phyloP scores from a whole-genome alignment of 2,888 invertebrate species.

The Leuctra nigra region DNA sequence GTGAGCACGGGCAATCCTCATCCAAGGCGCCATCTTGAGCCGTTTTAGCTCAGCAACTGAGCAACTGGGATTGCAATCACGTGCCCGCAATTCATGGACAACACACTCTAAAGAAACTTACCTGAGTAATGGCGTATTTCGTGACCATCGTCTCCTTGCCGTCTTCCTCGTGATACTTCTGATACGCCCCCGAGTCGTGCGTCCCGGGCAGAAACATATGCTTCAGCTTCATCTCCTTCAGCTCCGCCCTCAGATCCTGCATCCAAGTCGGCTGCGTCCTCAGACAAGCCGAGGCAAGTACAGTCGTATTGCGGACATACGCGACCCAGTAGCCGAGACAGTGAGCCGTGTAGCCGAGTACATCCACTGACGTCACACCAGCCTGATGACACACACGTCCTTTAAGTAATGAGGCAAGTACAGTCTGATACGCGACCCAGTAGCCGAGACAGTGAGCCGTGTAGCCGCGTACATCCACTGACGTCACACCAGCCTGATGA shows the following conservation, averaged over 20 bases:
- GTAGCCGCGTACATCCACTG: no score
- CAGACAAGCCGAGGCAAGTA: constrained; percentile 41
- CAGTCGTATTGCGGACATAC: constrained; percentile 16
- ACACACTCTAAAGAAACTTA: no score
- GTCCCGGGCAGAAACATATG: constrained; percentile 62
- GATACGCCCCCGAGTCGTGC: constrained; percentile 59
- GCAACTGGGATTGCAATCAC: neutral
- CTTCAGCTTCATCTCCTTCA: constrained; percentile 44
- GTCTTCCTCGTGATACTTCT: constrained; percentile 32
- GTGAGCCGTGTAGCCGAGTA: constrained; percentile 3
- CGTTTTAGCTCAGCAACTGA: no score
- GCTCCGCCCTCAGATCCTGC: constrained; percentile 41
- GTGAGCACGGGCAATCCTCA: no score
- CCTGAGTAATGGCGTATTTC: constrained; percentile 47
- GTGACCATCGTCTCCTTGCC: constrained; percentile 39
- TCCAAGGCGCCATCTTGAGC: no score
- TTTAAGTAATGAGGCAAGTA: no score
- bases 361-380: neutral
- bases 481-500: no score
- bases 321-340: constrained; percentile 25
- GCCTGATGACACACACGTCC: no score
- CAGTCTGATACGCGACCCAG: constrained; percentile 25
- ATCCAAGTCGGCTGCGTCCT: constrained; percentile 52
- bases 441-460: constrained; percentile 19
- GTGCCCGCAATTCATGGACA: no score